Evolutionary conservation across 2,113 vertebrate species (phyloP).

Genomic region (Platanista minor): DNA sequence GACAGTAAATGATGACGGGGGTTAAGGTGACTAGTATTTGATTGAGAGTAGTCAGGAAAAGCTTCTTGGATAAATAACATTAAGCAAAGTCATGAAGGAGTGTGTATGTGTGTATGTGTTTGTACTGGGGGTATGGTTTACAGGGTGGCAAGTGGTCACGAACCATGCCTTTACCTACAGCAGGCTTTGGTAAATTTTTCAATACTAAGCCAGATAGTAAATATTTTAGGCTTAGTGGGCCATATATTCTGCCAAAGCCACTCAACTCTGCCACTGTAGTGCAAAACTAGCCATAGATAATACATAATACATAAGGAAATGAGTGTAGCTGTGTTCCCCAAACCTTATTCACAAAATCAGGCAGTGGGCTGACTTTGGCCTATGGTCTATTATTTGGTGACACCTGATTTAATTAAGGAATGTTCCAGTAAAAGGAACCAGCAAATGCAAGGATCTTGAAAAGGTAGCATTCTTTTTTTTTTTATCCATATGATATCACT

Average conservation of each 20-base stretch:
- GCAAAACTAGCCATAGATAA: not conserved
- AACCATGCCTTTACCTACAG: not conserved
- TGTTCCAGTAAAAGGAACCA: not conserved
- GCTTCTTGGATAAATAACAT: not conserved
- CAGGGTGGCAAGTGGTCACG: not conserved
- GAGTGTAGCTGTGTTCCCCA: not conserved
- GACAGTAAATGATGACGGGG: not conserved
- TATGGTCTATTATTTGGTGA: not conserved
- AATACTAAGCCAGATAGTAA: not conserved
- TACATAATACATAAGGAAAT: not conserved
- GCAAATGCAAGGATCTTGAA: not conserved
- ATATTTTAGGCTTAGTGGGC: not conserved
- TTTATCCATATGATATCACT: too few species aligned
- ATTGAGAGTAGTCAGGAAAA: not conserved
- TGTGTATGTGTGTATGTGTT: not conserved
- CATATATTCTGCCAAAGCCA: not conserved
- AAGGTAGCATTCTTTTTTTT: not conserved
- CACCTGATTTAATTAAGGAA: not conserved
- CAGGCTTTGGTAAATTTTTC: not conserved
- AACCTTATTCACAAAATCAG: not conserved
- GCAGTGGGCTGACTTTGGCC: not conserved
- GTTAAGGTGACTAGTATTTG: not conserved
- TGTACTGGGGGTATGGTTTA: not conserved
- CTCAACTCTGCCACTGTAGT: not conserved
- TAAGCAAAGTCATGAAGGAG: not conserved